Base-by-base conservation (phyloP, 2,888 invertebrate species). In the Leucozona laternaria region DNA sequence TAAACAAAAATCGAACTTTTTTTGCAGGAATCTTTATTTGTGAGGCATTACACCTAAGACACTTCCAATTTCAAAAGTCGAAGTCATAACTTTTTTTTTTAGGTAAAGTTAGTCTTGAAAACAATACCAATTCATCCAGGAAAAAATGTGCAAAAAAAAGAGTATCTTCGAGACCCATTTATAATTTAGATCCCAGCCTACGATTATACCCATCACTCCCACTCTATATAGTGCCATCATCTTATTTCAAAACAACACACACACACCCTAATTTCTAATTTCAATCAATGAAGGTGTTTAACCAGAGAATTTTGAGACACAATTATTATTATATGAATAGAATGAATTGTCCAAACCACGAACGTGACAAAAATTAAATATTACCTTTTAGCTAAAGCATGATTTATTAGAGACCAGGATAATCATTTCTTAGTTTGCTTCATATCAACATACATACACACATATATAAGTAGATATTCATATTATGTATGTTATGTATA, bases 321-420 rank as follows among this genome's bases (percentile, higher is more conserved):
- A 66, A 66, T 60, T 60, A 60, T 37, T 53, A 53, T 50, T 22
- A 17, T 45, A 28, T 31, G 64, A 64, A 62, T 64, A 62, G 62
- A 57, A 62, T 62, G 25, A 43, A 66, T 66, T 66, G 68, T 50
- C 37, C 68, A 68, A 68, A 68, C 68, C 50, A 50, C 53, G 13
- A 53, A 68, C 68, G 68, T 68, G 68, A 68, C 68, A 68, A 68
- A 68, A 68, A 68, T 68, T 68, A 25, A 68, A 68, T 68, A 68
- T 68, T 37, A 37, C 37, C 66, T 66, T 66, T 48, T 66, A 66
- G 31, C 66, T 34, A 48, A 15, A 66, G 31, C 20, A 66, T 66
- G 66, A 66, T 66, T 66, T 66, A 66, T 66, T 66, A 31, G 22
- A 48, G 17, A 48, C 17, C 20, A 48, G 66, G 66, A 66, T 66